phyloP scores from a whole-genome alignment of 1,140 invertebrate genomes.

The Tetramorium simillimum region DNA sequence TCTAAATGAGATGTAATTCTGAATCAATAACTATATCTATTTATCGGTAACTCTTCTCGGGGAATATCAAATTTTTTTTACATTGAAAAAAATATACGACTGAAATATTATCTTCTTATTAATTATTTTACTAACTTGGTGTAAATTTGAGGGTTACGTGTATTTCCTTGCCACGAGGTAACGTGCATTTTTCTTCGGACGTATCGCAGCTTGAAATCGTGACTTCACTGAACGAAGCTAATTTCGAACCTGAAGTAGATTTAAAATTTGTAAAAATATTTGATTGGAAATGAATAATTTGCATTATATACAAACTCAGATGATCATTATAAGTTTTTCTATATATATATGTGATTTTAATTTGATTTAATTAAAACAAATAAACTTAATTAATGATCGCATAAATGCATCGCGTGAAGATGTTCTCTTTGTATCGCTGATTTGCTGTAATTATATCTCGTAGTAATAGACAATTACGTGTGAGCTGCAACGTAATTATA shows the following conservation, averaged over 20 bases:
- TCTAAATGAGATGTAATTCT: background rate
- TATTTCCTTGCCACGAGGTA: constrained; percentile 87
- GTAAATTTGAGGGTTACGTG: constrained; percentile 87
- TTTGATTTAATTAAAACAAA: background rate
- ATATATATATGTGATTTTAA: background rate
- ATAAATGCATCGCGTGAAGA: background rate
- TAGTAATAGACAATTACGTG: background rate
- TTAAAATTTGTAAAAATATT: background rate
- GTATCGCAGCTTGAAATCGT: constrained; percentile 86
- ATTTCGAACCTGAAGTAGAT: constrained; percentile 86
- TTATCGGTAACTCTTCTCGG: background rate
- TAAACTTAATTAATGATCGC: background rate
- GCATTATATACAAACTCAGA: background rate
- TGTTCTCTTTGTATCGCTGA: background rate
- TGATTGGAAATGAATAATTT: background rate
- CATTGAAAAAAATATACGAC: background rate
- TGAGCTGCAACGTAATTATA: background rate
- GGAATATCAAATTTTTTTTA: background rate
- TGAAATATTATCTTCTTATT: background rate
- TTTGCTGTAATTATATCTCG: background rate
- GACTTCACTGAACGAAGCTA: constrained; percentile 86
- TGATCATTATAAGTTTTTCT: background rate
- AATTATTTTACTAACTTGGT: constrained; percentile 84
- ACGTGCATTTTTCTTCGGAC: constrained; percentile 83
- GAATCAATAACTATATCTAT: too few relatives aligned